Conservation (phyloP, 2,113 vertebrate species). For the Noctilio leporinus region DNA sequence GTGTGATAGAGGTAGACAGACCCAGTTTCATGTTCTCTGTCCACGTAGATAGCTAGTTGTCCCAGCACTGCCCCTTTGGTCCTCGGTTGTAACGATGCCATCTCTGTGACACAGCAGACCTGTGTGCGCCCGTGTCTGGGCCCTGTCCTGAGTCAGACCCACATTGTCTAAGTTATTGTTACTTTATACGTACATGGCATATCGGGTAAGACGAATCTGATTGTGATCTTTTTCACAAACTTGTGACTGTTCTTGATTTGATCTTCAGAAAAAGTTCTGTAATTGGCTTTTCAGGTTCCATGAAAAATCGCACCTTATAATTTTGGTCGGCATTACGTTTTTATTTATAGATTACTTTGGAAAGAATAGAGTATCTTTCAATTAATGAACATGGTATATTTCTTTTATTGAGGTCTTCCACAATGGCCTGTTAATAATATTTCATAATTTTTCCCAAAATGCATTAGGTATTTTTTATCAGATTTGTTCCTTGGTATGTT, state of each 20-base stretch:
- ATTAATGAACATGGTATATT: slow-evolving; percentile 22
- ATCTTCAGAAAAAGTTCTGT: neutral
- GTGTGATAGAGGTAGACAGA: neutral
- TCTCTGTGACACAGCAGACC: neutral
- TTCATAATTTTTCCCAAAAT: neutral
- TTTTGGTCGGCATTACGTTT: neutral
- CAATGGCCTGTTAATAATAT: neutral
- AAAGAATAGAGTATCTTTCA: neutral
- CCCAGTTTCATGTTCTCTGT: neutral
- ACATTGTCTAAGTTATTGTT: neutral
- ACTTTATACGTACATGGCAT: neutral
- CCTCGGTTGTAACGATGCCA: neutral
- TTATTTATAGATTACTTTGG: neutral
- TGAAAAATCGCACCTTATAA: neutral
- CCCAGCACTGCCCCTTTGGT: neutral
- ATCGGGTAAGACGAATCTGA: neutral
- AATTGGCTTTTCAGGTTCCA: neutral
- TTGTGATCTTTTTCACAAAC: neutral
- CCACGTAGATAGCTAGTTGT: neutral
- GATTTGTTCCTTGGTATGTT: neutral
- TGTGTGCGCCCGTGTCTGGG: neutral
- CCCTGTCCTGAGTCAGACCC: neutral
- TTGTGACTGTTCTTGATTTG: neutral
- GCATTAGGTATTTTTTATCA: neutral
- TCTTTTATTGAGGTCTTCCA: slow-evolving; percentile 3